A percentile compares a stretch with the other conserved stretches of the same genome.
Conservation (phyloP, 2,113 vertebrate species). For the Lampris incognitus region DNA sequence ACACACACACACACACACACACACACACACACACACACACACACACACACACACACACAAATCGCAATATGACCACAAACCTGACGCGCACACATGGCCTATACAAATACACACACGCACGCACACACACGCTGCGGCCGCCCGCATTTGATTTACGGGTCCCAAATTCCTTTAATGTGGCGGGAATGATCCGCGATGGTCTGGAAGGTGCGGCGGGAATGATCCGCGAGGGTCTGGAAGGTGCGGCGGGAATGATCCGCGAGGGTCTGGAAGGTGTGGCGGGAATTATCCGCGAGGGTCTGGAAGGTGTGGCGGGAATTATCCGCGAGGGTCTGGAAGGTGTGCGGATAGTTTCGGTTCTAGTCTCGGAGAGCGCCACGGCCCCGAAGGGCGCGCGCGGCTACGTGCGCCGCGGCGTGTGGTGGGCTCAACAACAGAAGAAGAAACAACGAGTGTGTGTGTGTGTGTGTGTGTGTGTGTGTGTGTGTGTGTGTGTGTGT, state of each 20-base stretch:
- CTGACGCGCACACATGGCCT: neutral
- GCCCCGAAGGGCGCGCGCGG: too few relatives aligned
- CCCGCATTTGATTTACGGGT: conserved; percentile 52
- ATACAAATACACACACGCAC: neutral
- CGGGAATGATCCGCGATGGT: conserved; percentile 67
- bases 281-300: too few relatives aligned
- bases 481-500: conserved; percentile 21
- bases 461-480: conserved; percentile 12
- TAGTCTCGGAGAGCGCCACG: too few relatives aligned
- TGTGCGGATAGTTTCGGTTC: too few relatives aligned
- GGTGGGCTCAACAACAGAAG: too few relatives aligned
- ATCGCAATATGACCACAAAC: conserved; percentile 27
- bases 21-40: conserved; percentile 1
- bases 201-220: conserved; percentile 16
- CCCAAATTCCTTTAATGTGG: conserved; percentile 64
- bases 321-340: too few relatives aligned
- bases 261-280: too few relatives aligned
- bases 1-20: neutral
- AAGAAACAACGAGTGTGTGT: too few relatives aligned
- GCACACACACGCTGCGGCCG: conserved; percentile 35
- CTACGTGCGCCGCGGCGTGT: too few relatives aligned
- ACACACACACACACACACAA: conserved; percentile 10
- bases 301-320: too few relatives aligned
- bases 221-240: too few relatives aligned
- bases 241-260: too few relatives aligned